Percentiles rank a stretch among this genome's conserved stretches.
These are phyloP conservation scores for Rhagologus leucostigma DNA, from an alignment of 2,113 vertebrate species.

Conservation along the genomic window DNA sequence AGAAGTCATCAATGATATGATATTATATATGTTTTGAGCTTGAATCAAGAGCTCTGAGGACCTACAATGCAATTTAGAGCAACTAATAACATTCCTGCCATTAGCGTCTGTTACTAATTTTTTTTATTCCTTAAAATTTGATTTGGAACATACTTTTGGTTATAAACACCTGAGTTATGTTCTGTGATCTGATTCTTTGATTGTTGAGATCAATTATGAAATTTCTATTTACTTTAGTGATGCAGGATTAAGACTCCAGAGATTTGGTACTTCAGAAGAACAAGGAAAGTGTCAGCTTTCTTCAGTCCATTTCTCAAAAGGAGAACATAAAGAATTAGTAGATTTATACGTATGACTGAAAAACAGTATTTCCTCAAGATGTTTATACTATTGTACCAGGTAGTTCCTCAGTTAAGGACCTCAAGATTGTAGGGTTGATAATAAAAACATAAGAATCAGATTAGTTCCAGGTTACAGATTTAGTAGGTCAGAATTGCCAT, in stretches of 20 bases:
- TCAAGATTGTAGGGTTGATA: neutral
- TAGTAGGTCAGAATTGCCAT: neutral
- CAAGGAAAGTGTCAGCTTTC: neutral
- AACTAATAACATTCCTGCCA: neutral
- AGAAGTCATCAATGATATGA: rapidly evolving
- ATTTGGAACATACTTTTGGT: neutral
- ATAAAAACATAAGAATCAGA: neutral
- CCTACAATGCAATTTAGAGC: neutral
- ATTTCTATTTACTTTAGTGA: neutral
- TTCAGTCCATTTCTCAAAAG: neutral
- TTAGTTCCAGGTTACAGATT: neutral
- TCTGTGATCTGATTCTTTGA: neutral
- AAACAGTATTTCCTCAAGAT: neutral
- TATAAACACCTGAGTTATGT: neutral
- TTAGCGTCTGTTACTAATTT: neutral
- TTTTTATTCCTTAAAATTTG: neutral
- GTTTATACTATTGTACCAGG: neutral
- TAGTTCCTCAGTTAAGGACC: neutral
- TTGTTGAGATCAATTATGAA: neutral
- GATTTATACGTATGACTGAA: neutral
- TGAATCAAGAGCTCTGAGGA: neutral
- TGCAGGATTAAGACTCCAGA: neutral
- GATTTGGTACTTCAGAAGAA: neutral
- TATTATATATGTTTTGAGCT: neutral
- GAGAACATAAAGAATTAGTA: neutral